Evolutionary conservation across 2,888 invertebrate genomes (phyloP), one percentile per base, ranked within the genome.

Genomic region (Dryococelus australis): DNA sequence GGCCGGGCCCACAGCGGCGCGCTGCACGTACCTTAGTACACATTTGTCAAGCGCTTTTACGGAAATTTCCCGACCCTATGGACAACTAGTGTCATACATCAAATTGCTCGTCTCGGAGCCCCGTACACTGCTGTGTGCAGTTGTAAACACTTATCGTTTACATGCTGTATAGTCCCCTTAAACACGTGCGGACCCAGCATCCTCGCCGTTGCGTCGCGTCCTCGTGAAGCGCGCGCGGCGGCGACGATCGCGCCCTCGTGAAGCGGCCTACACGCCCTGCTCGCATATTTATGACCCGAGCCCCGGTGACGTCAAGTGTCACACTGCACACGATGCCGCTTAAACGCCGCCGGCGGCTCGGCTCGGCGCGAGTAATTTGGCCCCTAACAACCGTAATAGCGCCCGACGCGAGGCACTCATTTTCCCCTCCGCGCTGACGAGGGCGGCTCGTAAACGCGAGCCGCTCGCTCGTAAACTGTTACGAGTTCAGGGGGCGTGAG

Each of bases 371-470:
- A 24, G 65, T 65, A 65, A 65, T 65, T 65, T n/a, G 65, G 65
- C 65, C 65, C n/a, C 13, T 65, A 65, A 65, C 65, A 65, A n/a
- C 65, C 65, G 65, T 65, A 65, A 65, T 65, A 65, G 65, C 65
- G 20, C n/a, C 35, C 65, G 65, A 1, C 65, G n/a, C n/a, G n/a
- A n/a, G 20, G 24, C 16, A 20, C 12, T 65, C 65, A 65, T 65
- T 16, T 65, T n/a, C 8, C 65, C 65, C n/a, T 20, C 65, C 65
- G 10, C 65, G n/a, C 6, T 65, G 65, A 65, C 24, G 65, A 65
- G n/a, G 24, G 16, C 35, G 35, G 65, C 13, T 65, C 65, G 65
- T 65, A 65, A 65, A 65, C 65, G 65, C 65, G n/a, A 65, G 65
- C 65, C 16, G 65, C n/a, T 65, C 1, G 65, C 65, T 65, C 65